Conservation (phyloP, 2,888 invertebrate species). For the Aricia artaxerxes region DNA sequence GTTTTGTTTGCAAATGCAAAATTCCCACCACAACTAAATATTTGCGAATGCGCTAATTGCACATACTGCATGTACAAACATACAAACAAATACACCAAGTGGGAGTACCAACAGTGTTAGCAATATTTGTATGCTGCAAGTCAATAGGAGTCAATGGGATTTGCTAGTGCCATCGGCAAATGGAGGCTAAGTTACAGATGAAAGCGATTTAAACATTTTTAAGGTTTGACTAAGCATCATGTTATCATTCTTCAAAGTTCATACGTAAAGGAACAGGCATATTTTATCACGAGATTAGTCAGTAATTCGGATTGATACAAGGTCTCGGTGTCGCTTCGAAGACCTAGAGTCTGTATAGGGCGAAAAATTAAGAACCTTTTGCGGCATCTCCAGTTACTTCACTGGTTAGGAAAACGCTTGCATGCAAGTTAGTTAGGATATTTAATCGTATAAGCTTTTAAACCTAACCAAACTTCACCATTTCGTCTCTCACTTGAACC, state of each 20-base stretch:
- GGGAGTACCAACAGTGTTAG: background rate
- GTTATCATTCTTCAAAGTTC: background rate
- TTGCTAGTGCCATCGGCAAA: conserved; percentile 45
- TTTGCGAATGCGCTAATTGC: conserved; percentile 11
- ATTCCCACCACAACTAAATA: conserved; percentile 5
- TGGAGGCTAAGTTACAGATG: background rate
- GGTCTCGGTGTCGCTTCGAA: too few species aligned
- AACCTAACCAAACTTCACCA: background rate
- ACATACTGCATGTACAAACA: conserved; percentile 6
- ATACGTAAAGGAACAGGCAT: too few species aligned
- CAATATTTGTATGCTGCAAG: conserved; percentile 5
- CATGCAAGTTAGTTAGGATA: too few species aligned
- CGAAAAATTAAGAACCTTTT: too few species aligned
- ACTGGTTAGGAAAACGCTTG: background rate
- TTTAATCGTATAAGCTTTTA: background rate
- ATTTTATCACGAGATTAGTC: too few species aligned
- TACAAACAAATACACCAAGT: background rate
- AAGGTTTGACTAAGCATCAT: background rate
- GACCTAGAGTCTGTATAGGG: too few species aligned
- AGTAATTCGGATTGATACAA: too few species aligned
- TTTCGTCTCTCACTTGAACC: background rate
- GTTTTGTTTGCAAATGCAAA: background rate
- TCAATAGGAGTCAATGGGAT: conserved; percentile 44
- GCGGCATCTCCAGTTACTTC: too few species aligned
- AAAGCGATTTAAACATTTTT: background rate